phyloP scores from a whole-genome alignment of 2,888 invertebrate species.

The Megastigmus dorsalis region DNA sequence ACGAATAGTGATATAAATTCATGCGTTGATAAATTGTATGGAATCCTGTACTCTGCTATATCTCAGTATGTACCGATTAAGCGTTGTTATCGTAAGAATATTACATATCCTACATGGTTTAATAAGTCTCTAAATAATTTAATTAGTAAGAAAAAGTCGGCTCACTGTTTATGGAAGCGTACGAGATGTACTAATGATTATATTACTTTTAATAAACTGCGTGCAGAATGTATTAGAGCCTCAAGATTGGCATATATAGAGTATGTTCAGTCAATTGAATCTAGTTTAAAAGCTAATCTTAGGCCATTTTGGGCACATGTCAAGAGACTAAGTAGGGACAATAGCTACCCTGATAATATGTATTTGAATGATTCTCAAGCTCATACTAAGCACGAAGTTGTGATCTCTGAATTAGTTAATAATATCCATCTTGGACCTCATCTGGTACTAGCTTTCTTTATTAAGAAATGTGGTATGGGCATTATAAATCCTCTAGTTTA shows the following conservation, averaged over 20 bases:
- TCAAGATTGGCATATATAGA: neutral
- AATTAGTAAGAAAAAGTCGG: neutral
- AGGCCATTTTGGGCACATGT: neutral
- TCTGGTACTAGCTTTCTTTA: neutral
- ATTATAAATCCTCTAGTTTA: neutral
- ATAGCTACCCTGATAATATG: too few species aligned
- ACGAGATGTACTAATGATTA: neutral
- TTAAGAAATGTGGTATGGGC: neutral
- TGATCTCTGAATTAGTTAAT: neutral
- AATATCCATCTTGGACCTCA: neutral
- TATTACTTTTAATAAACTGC: neutral
- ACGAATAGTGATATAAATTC: neutral
- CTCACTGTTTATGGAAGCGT: neutral
- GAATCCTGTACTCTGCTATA: neutral
- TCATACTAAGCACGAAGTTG: too few species aligned
- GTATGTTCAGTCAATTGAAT: neutral
- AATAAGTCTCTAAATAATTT: neutral
- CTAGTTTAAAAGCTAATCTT: neutral
- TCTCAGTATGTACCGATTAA: neutral
- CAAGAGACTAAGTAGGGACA: neutral
- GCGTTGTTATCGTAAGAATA: neutral
- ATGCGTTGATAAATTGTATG: neutral
- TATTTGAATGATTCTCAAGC: too few species aligned
- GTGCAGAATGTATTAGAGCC: neutral
- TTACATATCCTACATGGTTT: neutral